Evolutionary conservation across 2,888 invertebrate genomes (phyloP), one percentile per base, ranked within the genome.

Genomic region (Venusia cambrica): DNA sequence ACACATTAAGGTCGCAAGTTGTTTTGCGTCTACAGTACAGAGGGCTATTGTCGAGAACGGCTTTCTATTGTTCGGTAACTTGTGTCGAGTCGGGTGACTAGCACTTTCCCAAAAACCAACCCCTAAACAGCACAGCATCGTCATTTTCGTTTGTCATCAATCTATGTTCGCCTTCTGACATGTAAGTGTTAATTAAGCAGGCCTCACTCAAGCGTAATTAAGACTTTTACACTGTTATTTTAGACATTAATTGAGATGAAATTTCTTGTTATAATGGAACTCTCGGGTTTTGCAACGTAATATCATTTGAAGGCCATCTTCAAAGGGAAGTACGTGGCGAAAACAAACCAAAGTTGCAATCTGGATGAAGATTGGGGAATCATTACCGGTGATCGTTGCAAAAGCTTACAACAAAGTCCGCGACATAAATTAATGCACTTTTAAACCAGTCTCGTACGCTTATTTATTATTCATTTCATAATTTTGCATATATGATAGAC

Each of bases 161-260:
- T 87, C 87, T 85, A 83, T 79, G 85, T 87, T 84, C 84, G 68
- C 65, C 61, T 65, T 69, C 77, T 83, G 85, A 85, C 85, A 84
- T 81, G 85, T 78, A 85, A 85, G 85, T 87, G 84, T 84, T 87
- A 87, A 87, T 87, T 85, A 85, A 84, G 81, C 80, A 81, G 74
- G 71, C 83, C 84, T 74, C 80, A 83, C 84, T 83, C 83, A 73
- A 74, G 74, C 76, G 78, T 84, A 84, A 85, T 85, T 85, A 85
- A 84, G 87, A 85, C 83, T 85, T 75, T 85, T 78, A 83, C 80
- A 76, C 61, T 85, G 84, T 85, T 83, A 84, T 85, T 87, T 81
- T 76, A 80, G 85, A 85, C 85, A 83, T 85, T 85, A 84, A 85
- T 87, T 83, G 87, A 78, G 84, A 83, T 78, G 79, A 83, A 85